These are phyloP conservation scores for Scortum barcoo DNA, from an alignment of 2,113 vertebrate genomes.

Conservation along the genomic window DNA sequence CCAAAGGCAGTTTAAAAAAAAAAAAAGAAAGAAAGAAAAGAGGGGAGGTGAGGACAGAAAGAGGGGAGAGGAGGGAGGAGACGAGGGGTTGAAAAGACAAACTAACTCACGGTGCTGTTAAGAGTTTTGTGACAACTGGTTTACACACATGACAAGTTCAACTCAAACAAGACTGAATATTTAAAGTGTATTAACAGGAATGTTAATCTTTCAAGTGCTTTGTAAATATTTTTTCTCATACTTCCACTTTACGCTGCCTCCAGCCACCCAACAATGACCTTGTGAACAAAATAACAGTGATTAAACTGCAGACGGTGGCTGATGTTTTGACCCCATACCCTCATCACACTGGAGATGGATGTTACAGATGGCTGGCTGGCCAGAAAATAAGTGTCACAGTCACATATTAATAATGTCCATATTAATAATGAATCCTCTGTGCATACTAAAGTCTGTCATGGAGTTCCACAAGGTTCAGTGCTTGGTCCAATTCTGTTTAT, in stretches of 20 bases:
- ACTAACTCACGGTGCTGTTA: too few species aligned
- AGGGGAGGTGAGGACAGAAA: slow-evolving; percentile 31
- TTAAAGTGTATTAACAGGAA: neutral
- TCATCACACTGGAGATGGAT: slow-evolving; percentile 9
- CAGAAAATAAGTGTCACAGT: neutral
- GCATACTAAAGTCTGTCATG: too few species aligned
- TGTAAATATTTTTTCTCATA: neutral
- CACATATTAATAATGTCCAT: too few species aligned
- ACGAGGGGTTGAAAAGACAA: neutral
- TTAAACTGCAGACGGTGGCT: neutral
- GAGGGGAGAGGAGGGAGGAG: neutral
- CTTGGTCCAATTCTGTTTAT: too few species aligned
- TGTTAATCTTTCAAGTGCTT: neutral
- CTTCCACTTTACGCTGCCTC: neutral
- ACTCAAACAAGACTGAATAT: too few species aligned
- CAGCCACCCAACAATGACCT: neutral
- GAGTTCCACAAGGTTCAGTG: too few species aligned
- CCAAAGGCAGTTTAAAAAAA: slow-evolving; percentile 35
- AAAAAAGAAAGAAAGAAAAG: too few species aligned
- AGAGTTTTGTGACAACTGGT: too few species aligned
- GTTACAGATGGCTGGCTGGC: neutral
- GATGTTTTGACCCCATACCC: slow-evolving; percentile 13
- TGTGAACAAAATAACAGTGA: slow-evolving; percentile 25
- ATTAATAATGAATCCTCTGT: too few species aligned
- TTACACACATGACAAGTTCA: too few species aligned